Evolutionary conservation across 2,797 vertebrate species (phyloP).

Genomic region (Squalus acanthias): DNA sequence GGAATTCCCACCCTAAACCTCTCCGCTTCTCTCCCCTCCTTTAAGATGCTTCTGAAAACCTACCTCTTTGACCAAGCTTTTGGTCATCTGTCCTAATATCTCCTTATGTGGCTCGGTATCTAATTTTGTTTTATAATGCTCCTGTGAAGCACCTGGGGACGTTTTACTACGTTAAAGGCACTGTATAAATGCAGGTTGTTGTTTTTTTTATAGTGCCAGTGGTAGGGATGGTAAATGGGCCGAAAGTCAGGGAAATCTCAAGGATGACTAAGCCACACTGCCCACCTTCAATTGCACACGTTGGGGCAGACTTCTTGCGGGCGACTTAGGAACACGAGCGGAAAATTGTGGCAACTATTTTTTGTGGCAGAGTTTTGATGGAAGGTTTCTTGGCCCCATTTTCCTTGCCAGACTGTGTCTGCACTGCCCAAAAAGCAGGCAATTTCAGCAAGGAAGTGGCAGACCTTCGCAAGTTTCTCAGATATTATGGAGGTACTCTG

Average conservation of each 20-base stretch:
- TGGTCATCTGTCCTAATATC: neutral
- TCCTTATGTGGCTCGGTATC: neutral
- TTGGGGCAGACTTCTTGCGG: too few relatives aligned
- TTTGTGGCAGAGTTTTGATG: neutral
- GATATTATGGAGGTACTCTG: neutral
- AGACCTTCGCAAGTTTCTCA: neutral
- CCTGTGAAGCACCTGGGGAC: neutral
- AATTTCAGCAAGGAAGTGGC: neutral
- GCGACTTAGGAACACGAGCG: neutral
- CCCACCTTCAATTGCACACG: too few relatives aligned
- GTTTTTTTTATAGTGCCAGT: neutral
- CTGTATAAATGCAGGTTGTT: neutral
- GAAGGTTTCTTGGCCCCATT: neutral
- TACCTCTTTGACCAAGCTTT: neutral
- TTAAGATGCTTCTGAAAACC: neutral
- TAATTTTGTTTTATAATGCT: neutral
- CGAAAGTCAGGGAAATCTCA: neutral
- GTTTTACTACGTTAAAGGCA: neutral
- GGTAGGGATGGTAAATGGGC: neutral
- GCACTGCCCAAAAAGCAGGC: neutral
- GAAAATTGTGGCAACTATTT: neutral
- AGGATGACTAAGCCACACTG: neutral
- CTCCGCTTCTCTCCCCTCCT: neutral
- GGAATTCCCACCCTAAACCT: neutral
- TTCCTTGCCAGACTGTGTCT: neutral